These are phyloP conservation scores for Drosophila acutilabella DNA, from an alignment of 2,888 invertebrate genomes.

Conservation along the genomic window DNA sequence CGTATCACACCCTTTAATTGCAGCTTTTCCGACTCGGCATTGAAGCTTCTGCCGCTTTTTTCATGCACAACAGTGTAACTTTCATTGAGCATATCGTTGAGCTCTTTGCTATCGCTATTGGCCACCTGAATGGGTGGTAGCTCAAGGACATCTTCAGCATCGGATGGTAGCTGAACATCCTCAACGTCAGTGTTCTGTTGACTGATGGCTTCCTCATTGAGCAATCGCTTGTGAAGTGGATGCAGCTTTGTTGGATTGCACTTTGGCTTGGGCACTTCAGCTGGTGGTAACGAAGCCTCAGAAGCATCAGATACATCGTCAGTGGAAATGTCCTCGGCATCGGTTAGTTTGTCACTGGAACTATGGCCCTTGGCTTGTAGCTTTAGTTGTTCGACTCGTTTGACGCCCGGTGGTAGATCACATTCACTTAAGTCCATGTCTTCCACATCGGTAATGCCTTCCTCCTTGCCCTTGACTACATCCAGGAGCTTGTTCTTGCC, in stretches of 20 bases:
- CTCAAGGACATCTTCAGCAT: constrained; percentile 85
- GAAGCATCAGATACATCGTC: constrained; percentile 81
- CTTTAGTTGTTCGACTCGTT: constrained; percentile 63
- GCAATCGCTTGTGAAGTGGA: constrained; percentile 50
- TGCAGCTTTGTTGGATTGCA: constrained; percentile 49
- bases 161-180: constrained; percentile 85
- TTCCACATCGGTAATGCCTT: constrained; percentile 84
- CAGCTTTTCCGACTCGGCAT: constrained; percentile 85
- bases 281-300: constrained; percentile 49
- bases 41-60: constrained; percentile 84
- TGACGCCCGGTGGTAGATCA: constrained; percentile 62
- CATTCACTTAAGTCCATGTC: constrained; percentile 84
- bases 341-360: constrained; percentile 73
- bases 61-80: constrained; percentile 85
- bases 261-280: constrained; percentile 32
- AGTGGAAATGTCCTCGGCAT: constrained; percentile 85
- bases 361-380: constrained; percentile 33
- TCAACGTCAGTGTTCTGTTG: constrained; percentile 85
- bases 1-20: constrained; percentile 86
- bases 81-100: constrained; percentile 85
- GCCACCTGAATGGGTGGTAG: constrained; percentile 48
- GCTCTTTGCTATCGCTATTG: constrained; percentile 74
- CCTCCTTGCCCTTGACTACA: constrained; percentile 57
- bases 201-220: constrained; percentile 54
- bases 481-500: constrained; percentile 79